These are phyloP conservation scores for Dendronephthya gigantea DNA, from an alignment of 64 coral and sea anemone genomes.

Conservation along the genomic window DNA sequence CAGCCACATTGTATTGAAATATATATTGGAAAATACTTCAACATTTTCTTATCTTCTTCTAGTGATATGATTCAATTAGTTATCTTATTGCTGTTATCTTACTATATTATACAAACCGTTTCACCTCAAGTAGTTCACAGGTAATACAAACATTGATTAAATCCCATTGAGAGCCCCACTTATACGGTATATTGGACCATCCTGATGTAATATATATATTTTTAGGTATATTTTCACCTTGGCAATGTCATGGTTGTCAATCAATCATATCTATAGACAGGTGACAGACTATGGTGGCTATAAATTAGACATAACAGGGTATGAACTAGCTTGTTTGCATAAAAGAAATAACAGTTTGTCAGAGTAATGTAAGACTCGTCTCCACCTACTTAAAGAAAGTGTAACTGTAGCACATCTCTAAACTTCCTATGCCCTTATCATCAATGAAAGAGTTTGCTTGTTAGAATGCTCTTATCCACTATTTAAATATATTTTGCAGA, in stretches of 20 bases:
- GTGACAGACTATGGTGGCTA: not conserved
- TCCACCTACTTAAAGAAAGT: not conserved
- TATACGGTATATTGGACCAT: no score
- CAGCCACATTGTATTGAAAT: no score
- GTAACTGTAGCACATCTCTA: not conserved
- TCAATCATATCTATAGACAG: not conserved
- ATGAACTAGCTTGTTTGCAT: no score
- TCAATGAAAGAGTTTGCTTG: no score
- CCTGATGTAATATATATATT: not conserved
- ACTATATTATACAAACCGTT: not conserved
- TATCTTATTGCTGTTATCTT: not conserved
- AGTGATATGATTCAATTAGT: not conserved
- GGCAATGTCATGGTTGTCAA: not conserved
- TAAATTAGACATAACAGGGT: constrained; percentile 12
- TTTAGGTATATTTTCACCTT: not conserved
- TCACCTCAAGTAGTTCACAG: not conserved
- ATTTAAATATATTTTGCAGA: not conserved
- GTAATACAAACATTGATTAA: no score
- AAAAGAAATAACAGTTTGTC: no score
- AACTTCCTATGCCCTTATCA: no score
- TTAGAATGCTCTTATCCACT: no score
- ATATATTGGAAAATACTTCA: not conserved
- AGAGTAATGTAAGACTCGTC: not conserved
- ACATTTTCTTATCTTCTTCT: not conserved
- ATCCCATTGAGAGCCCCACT: no score